Percentiles rank a stretch among this genome's conserved stretches.
Conservation (phyloP, 2,888 invertebrate species). For the Drosophila gaucha region DNA sequence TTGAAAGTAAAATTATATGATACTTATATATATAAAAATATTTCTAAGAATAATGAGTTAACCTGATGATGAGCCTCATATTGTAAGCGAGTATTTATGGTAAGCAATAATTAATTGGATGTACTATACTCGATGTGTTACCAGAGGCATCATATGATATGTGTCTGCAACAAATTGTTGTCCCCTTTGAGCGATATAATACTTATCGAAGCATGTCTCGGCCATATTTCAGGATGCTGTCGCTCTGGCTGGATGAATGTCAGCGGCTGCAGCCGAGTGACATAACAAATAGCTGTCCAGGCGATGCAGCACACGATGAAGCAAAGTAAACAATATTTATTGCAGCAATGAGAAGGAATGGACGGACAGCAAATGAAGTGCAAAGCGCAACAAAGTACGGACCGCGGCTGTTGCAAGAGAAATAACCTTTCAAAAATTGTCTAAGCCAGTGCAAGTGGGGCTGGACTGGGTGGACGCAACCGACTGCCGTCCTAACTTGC, state of each 20-base stretch:
- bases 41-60: not conserved
- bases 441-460: slow-evolving; percentile 49
- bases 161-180: slow-evolving; percentile 44
- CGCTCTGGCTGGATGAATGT: slow-evolving; percentile 65
- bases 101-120: not conserved
- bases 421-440: slow-evolving; percentile 77
- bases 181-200: slow-evolving; percentile 56
- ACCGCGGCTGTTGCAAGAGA: slow-evolving; percentile 65
- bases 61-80: not conserved
- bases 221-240: slow-evolving; percentile 36
- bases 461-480: not conserved
- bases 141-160: not conserved
- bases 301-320: slow-evolving; percentile 52
- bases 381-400: slow-evolving; percentile 68
- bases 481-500: slow-evolving; percentile 50
- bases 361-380: slow-evolving; percentile 68
- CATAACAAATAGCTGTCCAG: slow-evolving; percentile 72
- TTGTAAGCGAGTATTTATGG: not conserved
- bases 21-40: not conserved
- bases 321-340: slow-evolving; percentile 73
- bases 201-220: slow-evolving; percentile 54
- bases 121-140: not conserved
- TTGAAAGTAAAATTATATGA: not conserved
- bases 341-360: slow-evolving; percentile 32
- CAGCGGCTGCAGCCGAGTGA: slow-evolving; percentile 64